A percentile compares a stretch with the other conserved stretches of the same genome.
Conservation (phyloP, 2,113 vertebrate species). For the Salvelinus fontinalis region DNA sequence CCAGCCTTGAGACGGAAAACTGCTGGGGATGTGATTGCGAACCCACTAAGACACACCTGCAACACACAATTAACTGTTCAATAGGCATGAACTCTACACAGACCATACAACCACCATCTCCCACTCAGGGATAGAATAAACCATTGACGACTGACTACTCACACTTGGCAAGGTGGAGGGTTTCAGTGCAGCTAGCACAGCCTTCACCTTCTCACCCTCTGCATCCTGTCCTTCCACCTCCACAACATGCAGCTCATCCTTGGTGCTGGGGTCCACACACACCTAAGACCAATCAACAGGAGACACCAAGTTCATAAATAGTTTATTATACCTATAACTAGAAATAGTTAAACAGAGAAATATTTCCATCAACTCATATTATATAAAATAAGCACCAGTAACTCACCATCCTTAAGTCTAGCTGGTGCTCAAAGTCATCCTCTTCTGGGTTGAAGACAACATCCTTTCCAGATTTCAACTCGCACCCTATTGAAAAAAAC, state of each 20-base stretch:
- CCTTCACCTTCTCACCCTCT: conserved; percentile 89
- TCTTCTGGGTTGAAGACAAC: conserved; percentile 90
- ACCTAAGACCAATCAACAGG: conserved; percentile 69
- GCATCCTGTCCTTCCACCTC: conserved; percentile 91
- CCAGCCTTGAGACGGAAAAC: conserved; percentile 88
- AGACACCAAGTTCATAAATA: not conserved
- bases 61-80: conserved; percentile 4
- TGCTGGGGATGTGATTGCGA: conserved; percentile 91
- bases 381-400: not conserved
- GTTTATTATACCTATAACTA: no score
- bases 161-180: conserved; percentile 94
- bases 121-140: not conserved
- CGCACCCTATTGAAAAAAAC: conserved; percentile 76
- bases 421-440: conserved; percentile 90
- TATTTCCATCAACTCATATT: not conserved
- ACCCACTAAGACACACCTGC: conserved; percentile 93
- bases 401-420: conserved; percentile 88
- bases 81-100: not conserved
- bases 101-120: not conserved
- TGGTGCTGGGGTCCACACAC: conserved; percentile 85
- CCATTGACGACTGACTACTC: conserved; percentile 50
- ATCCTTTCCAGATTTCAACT: conserved; percentile 88
- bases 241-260: conserved; percentile 89
- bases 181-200: conserved; percentile 87
- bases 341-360: not conserved